These are phyloP conservation scores for Emys orbicularis DNA, from an alignment of 2,797 vertebrate species.

Conservation along the genomic window DNA sequence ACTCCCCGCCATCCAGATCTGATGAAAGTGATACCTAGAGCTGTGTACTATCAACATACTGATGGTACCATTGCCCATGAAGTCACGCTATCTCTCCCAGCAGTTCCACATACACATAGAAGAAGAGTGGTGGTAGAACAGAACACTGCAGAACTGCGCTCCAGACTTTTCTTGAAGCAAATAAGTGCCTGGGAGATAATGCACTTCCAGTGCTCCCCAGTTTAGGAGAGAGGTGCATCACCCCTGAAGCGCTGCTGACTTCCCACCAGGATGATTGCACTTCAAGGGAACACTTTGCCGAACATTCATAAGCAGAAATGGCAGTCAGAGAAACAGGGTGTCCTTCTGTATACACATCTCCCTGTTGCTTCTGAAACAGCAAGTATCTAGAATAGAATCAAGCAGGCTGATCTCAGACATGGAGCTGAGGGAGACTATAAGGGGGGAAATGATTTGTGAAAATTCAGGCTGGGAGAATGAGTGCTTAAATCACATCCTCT, in stretches of 20 bases:
- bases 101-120: neutral
- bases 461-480: accelerated
- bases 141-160: neutral
- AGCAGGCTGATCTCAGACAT: neutral
- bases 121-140: neutral
- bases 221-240: neutral
- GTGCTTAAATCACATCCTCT: neutral
- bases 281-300: neutral
- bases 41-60: neutral
- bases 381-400: accelerated
- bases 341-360: neutral
- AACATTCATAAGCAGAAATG: neutral
- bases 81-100: neutral
- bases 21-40: neutral
- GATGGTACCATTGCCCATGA: neutral
- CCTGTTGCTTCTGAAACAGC: no score
- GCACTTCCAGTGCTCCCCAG: neutral
- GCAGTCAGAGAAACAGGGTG: neutral
- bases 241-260: neutral
- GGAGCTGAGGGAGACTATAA: neutral
- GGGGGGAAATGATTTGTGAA: neutral
- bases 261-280: neutral
- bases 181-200: neutral
- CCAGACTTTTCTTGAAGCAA: neutral
- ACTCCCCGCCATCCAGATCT: neutral